Evolutionary conservation across 2,888 invertebrate species (phyloP).

Genomic region (Hyposoter didymator): DNA sequence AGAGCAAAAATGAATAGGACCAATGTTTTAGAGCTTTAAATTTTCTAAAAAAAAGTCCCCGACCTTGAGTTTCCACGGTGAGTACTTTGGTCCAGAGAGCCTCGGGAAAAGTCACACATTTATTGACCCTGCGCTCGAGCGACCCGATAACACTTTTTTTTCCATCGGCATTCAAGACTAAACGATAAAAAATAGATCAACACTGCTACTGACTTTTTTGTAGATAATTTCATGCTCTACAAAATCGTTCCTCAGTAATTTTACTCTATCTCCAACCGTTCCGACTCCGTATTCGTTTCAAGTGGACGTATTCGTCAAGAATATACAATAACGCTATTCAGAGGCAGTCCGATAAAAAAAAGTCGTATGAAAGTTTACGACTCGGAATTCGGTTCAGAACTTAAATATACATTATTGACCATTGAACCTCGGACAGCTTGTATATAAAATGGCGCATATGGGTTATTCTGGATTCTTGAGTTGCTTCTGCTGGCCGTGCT

Average conservation of each 20-base stretch:
- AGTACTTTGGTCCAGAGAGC: not conserved
- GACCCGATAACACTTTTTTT: not conserved
- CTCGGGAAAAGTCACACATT: not conserved
- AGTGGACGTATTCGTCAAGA: not conserved
- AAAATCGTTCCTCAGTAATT: not conserved
- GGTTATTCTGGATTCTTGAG: conserved; percentile 10
- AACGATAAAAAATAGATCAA: not conserved
- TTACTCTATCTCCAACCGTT: not conserved
- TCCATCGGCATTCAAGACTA: not conserved
- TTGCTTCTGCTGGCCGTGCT: conserved; percentile 34
- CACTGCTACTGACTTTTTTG: not conserved
- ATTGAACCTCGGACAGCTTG: conserved; percentile 24
- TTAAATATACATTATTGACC: conserved; percentile 12
- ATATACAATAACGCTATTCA: not conserved
- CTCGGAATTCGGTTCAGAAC: not conserved
- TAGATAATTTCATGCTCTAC: not conserved
- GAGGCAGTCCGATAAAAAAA: not conserved
- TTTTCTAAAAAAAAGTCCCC: not conserved
- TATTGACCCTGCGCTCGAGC: not conserved
- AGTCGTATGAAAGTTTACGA: not conserved
- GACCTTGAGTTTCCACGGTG: not conserved
- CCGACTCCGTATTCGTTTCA: not conserved
- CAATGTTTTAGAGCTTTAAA: not conserved
- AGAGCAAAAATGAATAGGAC: not conserved
- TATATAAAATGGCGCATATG: conserved; percentile 18